Base-by-base conservation (phyloP, 2,797 vertebrate species). In the Ambastaia sidthimunki region DNA sequence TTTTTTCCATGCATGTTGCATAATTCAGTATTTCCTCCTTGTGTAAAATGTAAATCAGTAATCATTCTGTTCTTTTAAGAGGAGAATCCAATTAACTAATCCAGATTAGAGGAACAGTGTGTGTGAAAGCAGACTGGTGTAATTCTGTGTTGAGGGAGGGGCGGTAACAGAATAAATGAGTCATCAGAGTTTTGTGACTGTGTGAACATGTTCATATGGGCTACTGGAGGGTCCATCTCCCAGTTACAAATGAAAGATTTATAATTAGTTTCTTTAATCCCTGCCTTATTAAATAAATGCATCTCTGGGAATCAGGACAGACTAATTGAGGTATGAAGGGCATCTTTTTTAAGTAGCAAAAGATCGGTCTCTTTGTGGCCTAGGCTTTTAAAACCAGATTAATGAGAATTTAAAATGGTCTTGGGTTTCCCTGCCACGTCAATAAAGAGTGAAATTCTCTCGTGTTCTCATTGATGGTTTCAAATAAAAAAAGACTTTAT, bases 311-410 rank as follows among this genome's bases (percentile, higher is more conserved):
- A 76, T 81, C 78, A 71, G 73, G 63, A 79, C 83, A 59, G 80
- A 80, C 66, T 80, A 83, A 86, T 80, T 86, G 84, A 80, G 44
- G 74, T 76, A 82, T 76, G 82, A 86, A 84, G 85, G 85, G 76
- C 85, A 78, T 86, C 80, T 70, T 80, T 84, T 80, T 77, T 72
- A 81, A 74, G 71, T 68, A 63, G 67, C 28, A 54, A 73, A 84
- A 81, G 76, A 74, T 60, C 74, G 66, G 79, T 19, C 68, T 83
- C 34, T 75, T 47, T 63, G 60, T 57, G 70, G 55, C 80, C 62
- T 78, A 23, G 59, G 59, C 70, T 52, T 81, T 69, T 44, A 62
- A 25, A 81, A 62, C 16, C 55, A 75, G 54, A 76, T 54, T 76
- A 79, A 83, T 57, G 60, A 82, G 81, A 70, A 71, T 66, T 63